Base-by-base conservation (phyloP, 2,797 vertebrate species). In the Argya squamiceps region DNA sequence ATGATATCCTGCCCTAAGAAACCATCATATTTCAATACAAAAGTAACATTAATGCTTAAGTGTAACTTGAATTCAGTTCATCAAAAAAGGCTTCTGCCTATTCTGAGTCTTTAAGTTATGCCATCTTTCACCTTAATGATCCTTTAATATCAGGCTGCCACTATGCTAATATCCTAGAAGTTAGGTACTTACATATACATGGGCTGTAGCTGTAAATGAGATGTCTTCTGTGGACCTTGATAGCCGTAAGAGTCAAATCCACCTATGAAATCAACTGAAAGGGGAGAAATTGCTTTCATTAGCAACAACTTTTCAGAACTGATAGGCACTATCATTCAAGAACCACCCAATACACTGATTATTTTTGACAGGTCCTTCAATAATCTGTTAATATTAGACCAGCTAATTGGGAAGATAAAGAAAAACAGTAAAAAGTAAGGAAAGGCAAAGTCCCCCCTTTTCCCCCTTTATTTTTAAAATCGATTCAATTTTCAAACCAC, bases 181-280 rank as follows among this genome's bases (percentile, higher is more conserved):
- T 53, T 43, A 76, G 76, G n/a, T 97, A 98, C 99, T 99, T 97
- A 99, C 99, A 99, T 99, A 98, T 99, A 99, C 99, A 99, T 99
- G 84, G 99, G 99, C 96, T 99, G 99, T 95, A 99, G 98, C 94
- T 99, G 99, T 97, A 99, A 99, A 98, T 99, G 99, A 92, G 99
- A 99, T 82, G 99, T 99, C 98, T 99, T 99, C 98, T 99, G 99
- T 96, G 99, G 99, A 49, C 99, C 99, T 98, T 99, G 99, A 97
- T 99, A 99, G 92, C 99, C 99, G 1, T 99, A 99, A 39, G 99
- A 99, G 97, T 99, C 99, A 89, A 99, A 99, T 95, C 99, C 99
- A 97, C 99, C 99, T 99, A 99, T 99, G 98, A 99, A 99, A 97
- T 99, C 99, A 98, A 99, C 99, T 99, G 98, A 83, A 98, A 95